Percentiles rank a stretch among this genome's conserved stretches.
Evolutionary conservation across 2,888 invertebrate species (phyloP).

Genomic region (Yponomeuta plumbellus): DNA sequence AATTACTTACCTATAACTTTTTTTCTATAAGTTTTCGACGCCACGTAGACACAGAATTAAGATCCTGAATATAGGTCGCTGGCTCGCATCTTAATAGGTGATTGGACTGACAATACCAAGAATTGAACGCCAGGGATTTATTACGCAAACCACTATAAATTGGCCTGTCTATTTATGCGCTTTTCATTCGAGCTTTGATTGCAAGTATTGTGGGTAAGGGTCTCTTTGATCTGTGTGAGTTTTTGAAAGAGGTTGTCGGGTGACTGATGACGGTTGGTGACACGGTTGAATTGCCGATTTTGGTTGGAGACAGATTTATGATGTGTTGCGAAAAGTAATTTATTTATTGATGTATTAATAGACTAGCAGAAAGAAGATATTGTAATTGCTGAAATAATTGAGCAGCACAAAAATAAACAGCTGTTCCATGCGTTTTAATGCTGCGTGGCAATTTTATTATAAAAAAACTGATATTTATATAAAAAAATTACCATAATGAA

Average conservation of each 20-base stretch:
- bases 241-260: not conserved
- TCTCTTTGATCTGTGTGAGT: not conserved
- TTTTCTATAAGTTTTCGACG: too few species aligned
- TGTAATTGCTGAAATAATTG: too few species aligned
- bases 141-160: slow-evolving; percentile 1
- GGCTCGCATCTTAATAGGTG: not conserved
- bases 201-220: not conserved
- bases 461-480: too few species aligned
- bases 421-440: too few species aligned
- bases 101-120: not conserved
- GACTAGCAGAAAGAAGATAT: too few species aligned
- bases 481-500: too few species aligned
- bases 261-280: not conserved
- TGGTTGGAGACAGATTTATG: too few species aligned
- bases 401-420: not conserved
- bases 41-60: not conserved
- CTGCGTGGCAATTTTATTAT: too few species aligned
- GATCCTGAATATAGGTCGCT: not conserved
- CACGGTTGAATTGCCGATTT: not conserved
- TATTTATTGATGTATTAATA: too few species aligned
- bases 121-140: not conserved
- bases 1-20: too few species aligned
- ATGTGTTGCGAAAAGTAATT: too few species aligned
- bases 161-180: not conserved
- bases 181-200: not conserved